Base-by-base conservation (phyloP, 2,797 vertebrate species). In the Hapalemur alaotrensis region DNA sequence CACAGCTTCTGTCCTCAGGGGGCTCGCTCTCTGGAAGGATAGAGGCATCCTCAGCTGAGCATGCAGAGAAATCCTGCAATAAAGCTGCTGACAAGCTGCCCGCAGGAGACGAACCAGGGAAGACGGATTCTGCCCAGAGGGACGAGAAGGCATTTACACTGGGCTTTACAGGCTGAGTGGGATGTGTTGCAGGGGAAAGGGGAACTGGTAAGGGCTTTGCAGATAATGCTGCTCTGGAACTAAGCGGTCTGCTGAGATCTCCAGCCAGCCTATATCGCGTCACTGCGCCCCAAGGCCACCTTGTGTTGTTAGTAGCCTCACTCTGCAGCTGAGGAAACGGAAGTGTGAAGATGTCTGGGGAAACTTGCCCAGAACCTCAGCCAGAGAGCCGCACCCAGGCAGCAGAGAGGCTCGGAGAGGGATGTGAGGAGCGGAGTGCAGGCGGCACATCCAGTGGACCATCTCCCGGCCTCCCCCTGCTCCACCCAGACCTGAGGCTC, bases 371-470 rank as follows among this genome's bases (percentile, higher is more conserved):
- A n/a, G 87, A 41, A 30, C 17, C 50, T 81, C 84, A 76, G 78
- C 8, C 50, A 63, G 59, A 63, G 59, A 85, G 9, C 3, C 28
- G 25, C 48, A 59, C 48, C 46, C n/a, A 10, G 46, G 59, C 48
- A 18, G 28, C 50, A 70, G 70, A 43, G 65, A 25, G 50, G 9
- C 1, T 2, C 6, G 17, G n/a, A 78, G 17, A 0, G 52, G 30
- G 35, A 4, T 0, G 0, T 4, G 6, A 22, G n/a, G 7, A 54
- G 46, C 23, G 57, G 67, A 90, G 52, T 75, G 22, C 52, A 6
- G 1, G 0, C 1, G 5, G 4, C 35, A 13, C 5, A 2, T 52
- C 3, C 12, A n/a, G 35, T n/a, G 18, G 38, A 70, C 15, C 43
- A 17, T 5, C 0, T 11, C 4, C 7, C 3, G 15, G 52, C 20